Percentiles rank a stretch among this genome's conserved stretches.
These are phyloP conservation scores for Acanthurus leucopareius DNA, from an alignment of 2,797 vertebrate genomes.

Conservation along the genomic window DNA sequence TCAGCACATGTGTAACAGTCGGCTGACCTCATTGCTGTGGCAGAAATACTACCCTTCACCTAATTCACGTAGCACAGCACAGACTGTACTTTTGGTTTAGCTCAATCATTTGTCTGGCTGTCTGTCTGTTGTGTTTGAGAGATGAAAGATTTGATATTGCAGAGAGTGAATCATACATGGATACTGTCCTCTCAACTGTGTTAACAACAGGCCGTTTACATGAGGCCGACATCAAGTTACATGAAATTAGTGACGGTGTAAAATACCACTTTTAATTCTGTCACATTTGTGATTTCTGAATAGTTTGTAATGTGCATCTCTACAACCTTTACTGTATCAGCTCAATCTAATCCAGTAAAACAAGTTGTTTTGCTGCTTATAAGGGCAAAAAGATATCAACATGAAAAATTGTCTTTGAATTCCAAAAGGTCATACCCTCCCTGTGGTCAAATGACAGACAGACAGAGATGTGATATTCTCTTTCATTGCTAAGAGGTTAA, in stretches of 20 bases:
- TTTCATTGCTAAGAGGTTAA: constrained; percentile 68
- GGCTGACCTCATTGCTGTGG: constrained; percentile 49
- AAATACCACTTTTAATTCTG: constrained; percentile 32
- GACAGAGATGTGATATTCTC: constrained; percentile 75
- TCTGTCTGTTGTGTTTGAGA: constrained; percentile 31
- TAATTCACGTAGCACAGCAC: constrained; percentile 21
- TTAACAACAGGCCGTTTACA: constrained; percentile 8
- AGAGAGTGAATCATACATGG: constrained; percentile 9
- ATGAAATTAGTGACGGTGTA: constrained; percentile 33
- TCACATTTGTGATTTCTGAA: constrained; percentile 36
- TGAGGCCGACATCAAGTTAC: constrained; percentile 26
- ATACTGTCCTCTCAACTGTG: constrained; percentile 7
- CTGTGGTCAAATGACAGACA: constrained; percentile 73
- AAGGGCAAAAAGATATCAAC: constrained; percentile 68
- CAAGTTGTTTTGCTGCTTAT: constrained; percentile 63
- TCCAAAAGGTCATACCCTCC: constrained; percentile 74
- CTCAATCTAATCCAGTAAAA: constrained; percentile 60
- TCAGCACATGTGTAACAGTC: constrained; percentile 33
- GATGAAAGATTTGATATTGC: neutral
- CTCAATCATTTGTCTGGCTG: constrained; percentile 22
- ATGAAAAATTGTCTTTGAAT: constrained; percentile 70
- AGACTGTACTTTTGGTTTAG: constrained; percentile 43
- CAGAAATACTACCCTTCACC: constrained; percentile 44
- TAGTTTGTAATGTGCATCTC: constrained; percentile 32
- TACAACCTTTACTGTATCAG: constrained; percentile 21